Evolutionary conservation across 2,888 invertebrate species (phyloP).

Genomic region (Miltochrista miniata): DNA sequence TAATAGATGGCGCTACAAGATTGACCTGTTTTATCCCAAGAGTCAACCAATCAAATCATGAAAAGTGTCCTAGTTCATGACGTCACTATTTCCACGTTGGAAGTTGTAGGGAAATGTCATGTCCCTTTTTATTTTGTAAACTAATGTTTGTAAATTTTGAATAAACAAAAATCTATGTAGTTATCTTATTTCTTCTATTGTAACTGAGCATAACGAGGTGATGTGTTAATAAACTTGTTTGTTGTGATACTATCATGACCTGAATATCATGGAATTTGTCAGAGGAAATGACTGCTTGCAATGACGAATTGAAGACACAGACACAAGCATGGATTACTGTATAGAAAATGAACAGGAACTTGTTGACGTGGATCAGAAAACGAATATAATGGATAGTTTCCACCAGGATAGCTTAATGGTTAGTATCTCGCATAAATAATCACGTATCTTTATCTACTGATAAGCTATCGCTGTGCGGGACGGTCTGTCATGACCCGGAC

Average conservation of each 20-base stretch:
- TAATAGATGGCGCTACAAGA: slow-evolving; percentile 58
- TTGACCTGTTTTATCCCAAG: slow-evolving; percentile 53
- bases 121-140: slow-evolving; percentile 60
- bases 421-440: slow-evolving; percentile 45
- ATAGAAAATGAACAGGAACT: slow-evolving; percentile 64
- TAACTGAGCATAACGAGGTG: slow-evolving; percentile 24
- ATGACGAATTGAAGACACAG: slow-evolving; percentile 59
- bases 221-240: slow-evolving; percentile 18
- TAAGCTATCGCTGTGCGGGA: slow-evolving; percentile 54
- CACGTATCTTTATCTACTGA: slow-evolving; percentile 50
- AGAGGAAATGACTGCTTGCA: slow-evolving; percentile 64
- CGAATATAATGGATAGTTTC: slow-evolving; percentile 68
- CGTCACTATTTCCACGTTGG: slow-evolving; percentile 88
- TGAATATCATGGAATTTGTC: slow-evolving; percentile 36
- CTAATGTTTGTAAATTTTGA: slow-evolving; percentile 44
- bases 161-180: neutral
- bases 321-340: slow-evolving; percentile 70
- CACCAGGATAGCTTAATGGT: slow-evolving; percentile 69
- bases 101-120: slow-evolving; percentile 78
- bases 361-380: slow-evolving; percentile 49
- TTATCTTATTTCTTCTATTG: slow-evolving; percentile 14
- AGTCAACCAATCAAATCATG: slow-evolving; percentile 68
- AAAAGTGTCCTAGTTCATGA: slow-evolving; percentile 78
- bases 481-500: slow-evolving; percentile 47
- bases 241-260: slow-evolving; percentile 48